These are phyloP conservation scores for Acanthoscelides obtectus DNA, from an alignment of 2,888 invertebrate genomes.

Conservation along the genomic window DNA sequence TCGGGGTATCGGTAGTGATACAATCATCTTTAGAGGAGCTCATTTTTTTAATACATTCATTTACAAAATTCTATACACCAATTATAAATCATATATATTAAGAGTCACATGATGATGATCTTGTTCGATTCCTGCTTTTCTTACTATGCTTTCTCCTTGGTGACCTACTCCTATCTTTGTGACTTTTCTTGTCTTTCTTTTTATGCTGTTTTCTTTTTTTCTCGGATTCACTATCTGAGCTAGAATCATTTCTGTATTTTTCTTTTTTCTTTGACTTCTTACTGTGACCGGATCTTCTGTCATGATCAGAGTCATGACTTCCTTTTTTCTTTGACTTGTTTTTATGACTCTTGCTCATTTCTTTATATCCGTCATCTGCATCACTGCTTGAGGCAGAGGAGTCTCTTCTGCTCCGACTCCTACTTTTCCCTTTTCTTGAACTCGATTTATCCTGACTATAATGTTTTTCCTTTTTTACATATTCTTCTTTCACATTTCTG, in stretches of 20 bases:
- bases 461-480: slow-evolving; percentile 2
- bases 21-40: too few relatives aligned
- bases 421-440: background rate
- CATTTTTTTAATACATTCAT: too few relatives aligned
- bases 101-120: background rate
- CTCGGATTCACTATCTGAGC: slow-evolving; percentile 15
- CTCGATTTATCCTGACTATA: background rate
- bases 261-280: slow-evolving; percentile 5
- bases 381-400: slow-evolving; percentile 1
- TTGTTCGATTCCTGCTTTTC: background rate
- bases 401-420: background rate
- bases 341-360: background rate
- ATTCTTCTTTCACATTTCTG: background rate
- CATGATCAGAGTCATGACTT: background rate
- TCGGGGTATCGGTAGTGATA: too few relatives aligned
- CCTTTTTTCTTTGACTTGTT: slow-evolving; percentile 13
- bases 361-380: slow-evolving; percentile 9
- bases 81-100: too few relatives aligned
- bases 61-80: too few relatives aligned
- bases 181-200: slow-evolving; percentile 17
- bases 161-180: slow-evolving; percentile 19
- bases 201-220: slow-evolving; percentile 11
- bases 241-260: slow-evolving; percentile 6
- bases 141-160: background rate
- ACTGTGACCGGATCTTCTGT: slow-evolving; percentile 8